Evolutionary conservation across 2,113 vertebrate genomes (phyloP).

Genomic region (Panthera leo): DNA sequence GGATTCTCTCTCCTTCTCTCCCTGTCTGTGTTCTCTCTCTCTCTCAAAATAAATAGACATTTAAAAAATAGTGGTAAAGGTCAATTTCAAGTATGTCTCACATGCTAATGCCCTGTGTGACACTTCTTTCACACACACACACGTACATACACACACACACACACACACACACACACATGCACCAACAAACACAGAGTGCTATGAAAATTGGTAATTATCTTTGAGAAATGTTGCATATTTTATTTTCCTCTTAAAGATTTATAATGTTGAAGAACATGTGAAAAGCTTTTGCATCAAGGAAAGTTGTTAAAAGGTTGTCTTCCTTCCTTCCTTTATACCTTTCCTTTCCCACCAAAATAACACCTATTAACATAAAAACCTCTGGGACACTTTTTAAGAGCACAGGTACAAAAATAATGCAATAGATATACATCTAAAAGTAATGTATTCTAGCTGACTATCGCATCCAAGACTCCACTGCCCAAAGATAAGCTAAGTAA

Average conservation of each 20-base stretch:
- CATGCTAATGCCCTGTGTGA: background rate
- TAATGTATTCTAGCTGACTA: background rate
- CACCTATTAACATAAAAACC: background rate
- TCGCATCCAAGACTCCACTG: background rate
- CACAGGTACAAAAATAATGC: background rate
- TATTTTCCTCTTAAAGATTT: background rate
- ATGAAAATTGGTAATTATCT: background rate
- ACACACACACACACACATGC: background rate
- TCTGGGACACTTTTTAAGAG: background rate
- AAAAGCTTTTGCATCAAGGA: background rate
- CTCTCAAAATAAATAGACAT: no score
- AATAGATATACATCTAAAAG: background rate
- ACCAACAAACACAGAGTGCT: background rate
- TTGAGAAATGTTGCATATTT: background rate
- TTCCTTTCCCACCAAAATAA: background rate
- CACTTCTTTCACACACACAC: background rate
- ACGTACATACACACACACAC: no score
- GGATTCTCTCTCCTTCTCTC: no score
- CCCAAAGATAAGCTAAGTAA: background rate
- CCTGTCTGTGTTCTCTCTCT: no score
- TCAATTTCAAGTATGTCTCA: background rate
- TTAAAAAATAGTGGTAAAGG: background rate
- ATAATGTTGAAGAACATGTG: background rate
- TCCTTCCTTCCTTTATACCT: background rate
- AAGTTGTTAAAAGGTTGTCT: background rate